Conservation (phyloP, 2,888 invertebrate species). For the Meghimatium bilineatum region DNA sequence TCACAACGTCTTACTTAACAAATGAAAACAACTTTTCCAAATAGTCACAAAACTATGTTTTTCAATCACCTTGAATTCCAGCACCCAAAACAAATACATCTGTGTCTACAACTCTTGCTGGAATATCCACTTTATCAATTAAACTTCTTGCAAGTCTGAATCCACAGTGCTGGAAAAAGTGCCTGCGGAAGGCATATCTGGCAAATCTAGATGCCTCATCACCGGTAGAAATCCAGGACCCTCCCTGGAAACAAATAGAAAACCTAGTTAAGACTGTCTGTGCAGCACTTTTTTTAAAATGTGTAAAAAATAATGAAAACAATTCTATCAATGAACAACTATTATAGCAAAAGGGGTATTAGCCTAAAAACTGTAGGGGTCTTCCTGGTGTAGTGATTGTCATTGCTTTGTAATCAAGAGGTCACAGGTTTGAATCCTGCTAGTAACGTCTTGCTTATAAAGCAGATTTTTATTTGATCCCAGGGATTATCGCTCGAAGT, state of each 20-base stretch:
- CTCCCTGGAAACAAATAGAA: slow-evolving; percentile 63
- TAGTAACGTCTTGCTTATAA: no score
- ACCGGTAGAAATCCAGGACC: slow-evolving; percentile 76
- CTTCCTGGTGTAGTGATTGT: no score
- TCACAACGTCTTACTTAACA: no score
- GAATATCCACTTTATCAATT: slow-evolving; percentile 54
- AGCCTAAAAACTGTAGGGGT: no score
- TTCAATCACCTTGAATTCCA: slow-evolving; percentile 61
- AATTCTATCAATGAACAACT: neutral
- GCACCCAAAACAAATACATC: slow-evolving; percentile 65
- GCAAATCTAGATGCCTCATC: slow-evolving; percentile 74
- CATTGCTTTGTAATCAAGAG: no score
- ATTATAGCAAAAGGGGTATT: neutral
- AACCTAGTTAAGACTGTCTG: neutral
- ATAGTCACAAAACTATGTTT: neutral
- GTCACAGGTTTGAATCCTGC: no score
- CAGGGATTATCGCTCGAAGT: no score
- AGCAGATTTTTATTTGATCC: no score
- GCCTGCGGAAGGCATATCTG: slow-evolving; percentile 74
- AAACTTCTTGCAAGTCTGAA: slow-evolving; percentile 70
- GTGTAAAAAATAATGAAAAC: neutral
- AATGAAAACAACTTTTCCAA: no score
- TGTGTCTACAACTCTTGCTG: slow-evolving; percentile 63
- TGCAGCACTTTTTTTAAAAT: neutral
- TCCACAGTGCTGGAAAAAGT: slow-evolving; percentile 75